Percentiles rank a stretch among this genome's conserved stretches.
Evolutionary conservation across 2,113 vertebrate species (phyloP).

Genomic region (Spea bombifrons): DNA sequence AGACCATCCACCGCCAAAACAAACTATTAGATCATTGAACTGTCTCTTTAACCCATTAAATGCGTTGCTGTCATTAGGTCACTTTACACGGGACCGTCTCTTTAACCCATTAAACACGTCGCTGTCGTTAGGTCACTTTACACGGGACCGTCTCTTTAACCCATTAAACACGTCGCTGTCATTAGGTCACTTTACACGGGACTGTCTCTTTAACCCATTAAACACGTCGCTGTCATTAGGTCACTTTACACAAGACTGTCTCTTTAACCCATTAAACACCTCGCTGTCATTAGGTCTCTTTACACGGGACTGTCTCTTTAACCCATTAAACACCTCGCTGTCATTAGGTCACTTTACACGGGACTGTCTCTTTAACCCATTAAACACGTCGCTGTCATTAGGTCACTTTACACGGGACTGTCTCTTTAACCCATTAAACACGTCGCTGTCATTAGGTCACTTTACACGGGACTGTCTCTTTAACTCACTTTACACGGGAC

Average conservation of each 20-base stretch:
- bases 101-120: background rate
- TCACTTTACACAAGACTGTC: background rate
- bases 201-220: background rate
- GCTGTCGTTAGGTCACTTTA: background rate
- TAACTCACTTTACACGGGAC: background rate
- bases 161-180: background rate
- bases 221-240: background rate
- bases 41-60: background rate
- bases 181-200: background rate
- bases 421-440: background rate
- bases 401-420: no score
- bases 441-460: background rate
- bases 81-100: background rate
- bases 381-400: no score
- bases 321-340: background rate
- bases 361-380: no score
- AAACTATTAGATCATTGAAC: background rate
- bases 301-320: background rate
- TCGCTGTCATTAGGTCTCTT: background rate
- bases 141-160: background rate
- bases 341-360: background rate
- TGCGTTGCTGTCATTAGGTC: background rate
- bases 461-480: no score
- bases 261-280: background rate
- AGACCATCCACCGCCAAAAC: no score